Evolutionary conservation across 2,888 invertebrate genomes (phyloP), one percentile per base, ranked within the genome.

Genomic region (Malacosoma neustria): DNA sequence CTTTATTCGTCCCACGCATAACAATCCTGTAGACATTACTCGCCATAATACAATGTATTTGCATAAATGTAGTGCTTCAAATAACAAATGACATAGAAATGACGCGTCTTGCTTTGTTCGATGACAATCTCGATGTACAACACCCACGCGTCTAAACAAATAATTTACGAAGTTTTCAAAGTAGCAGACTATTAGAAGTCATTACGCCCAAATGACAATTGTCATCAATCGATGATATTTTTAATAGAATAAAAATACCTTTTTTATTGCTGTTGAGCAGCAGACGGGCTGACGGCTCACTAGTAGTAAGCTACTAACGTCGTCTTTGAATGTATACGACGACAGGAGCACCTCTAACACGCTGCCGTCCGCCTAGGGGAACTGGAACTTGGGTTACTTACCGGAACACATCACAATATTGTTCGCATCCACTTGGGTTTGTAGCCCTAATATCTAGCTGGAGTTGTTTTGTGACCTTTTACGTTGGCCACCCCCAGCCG

Each of bases 141-240:
- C 22, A 6, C 22, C 22, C 22, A 22, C 22, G 4, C 22, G 6
- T 22, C 22, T 22, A 22, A 22, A 22, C 22, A 9, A 22, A 22
- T 22, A 22, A 22, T 22, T 22, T 22, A 22, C 9, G 22, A 22
- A 22, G 22, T 7, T 22, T 9, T 22, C 9, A 22, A 22, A 22
- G 22, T 22, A 22, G 22, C 22, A 9, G 22, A 9, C 22, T 22
- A 22, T 22, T 22, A 22, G 5, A 22, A 22, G n/a, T n/a, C n/a
- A n/a, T n/a, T n/a, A n/a, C n/a, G n/a, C 36, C 36, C 41, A 13
- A 38, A 46, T 49, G 41, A n/a, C n/a, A n/a, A n/a, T n/a, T n/a
- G n/a, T n/a, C n/a, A n/a, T 38, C 37, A 40, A 41, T 13, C 22
- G 34, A 15, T 37, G 42, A 41, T 6, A 36, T 44, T 45, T 34